A percentile compares a stretch with the other conserved stretches of the same genome.
Conservation (phyloP, 2,113 vertebrate species). For the Sarotherodon lohbergeri region DNA sequence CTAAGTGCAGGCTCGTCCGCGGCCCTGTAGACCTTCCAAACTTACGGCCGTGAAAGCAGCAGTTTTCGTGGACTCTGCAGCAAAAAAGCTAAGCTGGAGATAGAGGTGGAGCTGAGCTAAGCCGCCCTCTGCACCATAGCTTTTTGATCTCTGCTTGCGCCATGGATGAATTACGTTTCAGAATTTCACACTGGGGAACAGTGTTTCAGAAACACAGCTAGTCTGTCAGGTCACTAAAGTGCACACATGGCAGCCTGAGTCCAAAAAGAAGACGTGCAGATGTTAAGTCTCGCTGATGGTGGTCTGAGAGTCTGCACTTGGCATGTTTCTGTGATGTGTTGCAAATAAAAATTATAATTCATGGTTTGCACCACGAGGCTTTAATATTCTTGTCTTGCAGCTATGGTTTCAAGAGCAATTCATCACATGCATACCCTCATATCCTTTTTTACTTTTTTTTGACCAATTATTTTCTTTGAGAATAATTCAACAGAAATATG, state of each 20-base stretch:
- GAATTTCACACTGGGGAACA: slow-evolving; percentile 70
- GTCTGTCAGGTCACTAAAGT: slow-evolving; percentile 55
- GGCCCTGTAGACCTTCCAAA: slow-evolving; percentile 33
- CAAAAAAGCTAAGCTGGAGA: slow-evolving; percentile 8
- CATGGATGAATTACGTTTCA: slow-evolving; percentile 73
- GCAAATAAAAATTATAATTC: slow-evolving; percentile 18
- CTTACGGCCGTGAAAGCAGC: slow-evolving; percentile 48
- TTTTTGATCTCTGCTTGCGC: slow-evolving; percentile 71
- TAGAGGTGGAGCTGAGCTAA: slow-evolving; percentile 26
- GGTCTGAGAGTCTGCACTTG: background rate
- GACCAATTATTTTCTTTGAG: slow-evolving; percentile 33
- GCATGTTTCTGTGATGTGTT: background rate
- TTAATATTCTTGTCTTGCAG: slow-evolving; percentile 17
- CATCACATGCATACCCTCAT: background rate
- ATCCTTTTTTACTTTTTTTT: background rate
- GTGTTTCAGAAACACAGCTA: slow-evolving; percentile 56
- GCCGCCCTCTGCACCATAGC: slow-evolving; percentile 58
- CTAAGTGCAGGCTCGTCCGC: slow-evolving; percentile 3
- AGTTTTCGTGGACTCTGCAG: slow-evolving; percentile 17
- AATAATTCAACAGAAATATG: slow-evolving; percentile 45
- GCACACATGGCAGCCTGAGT: slow-evolving; percentile 37
- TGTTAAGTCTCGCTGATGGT: background rate
- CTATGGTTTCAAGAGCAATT: slow-evolving; percentile 19
- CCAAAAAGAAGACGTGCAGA: slow-evolving; percentile 23
- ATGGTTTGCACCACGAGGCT: background rate